Conservation (phyloP, 2,797 vertebrate genomes). For the Hippopotamyrus pictus region DNA sequence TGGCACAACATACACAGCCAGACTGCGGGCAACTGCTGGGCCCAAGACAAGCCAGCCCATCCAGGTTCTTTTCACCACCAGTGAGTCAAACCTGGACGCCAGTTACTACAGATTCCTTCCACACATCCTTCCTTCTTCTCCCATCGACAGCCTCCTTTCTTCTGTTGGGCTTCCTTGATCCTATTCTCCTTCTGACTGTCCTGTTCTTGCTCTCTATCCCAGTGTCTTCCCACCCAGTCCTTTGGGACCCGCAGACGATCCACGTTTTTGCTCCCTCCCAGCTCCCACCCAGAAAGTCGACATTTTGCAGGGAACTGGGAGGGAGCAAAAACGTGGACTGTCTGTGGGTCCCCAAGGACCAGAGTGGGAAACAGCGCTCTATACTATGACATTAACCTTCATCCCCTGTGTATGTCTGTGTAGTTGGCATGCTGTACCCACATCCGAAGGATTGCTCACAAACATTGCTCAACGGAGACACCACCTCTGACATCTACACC, state of each 20-base stretch:
- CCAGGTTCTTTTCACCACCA: constrained; percentile 71
- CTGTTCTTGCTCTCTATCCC: not conserved
- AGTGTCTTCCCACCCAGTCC: not conserved
- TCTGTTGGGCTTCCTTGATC: not conserved
- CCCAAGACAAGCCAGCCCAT: constrained; percentile 64
- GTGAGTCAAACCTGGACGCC: constrained; percentile 53
- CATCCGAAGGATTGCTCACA: constrained; percentile 82
- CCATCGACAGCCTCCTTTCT: not conserved
- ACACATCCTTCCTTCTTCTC: not conserved
- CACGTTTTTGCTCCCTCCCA: not conserved
- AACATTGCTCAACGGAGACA: constrained; percentile 80
- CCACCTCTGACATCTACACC: constrained; percentile 73
- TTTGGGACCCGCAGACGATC: not conserved
- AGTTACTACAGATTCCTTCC: not conserved
- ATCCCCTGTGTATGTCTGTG: constrained; percentile 21
- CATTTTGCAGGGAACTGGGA: not conserved
- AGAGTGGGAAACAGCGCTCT: not conserved
- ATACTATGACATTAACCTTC: constrained; percentile 10
- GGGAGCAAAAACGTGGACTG: not conserved
- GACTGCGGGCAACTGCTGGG: constrained; percentile 67
- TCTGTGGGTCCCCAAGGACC: not conserved
- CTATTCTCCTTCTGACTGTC: not conserved
- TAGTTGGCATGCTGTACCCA: constrained; percentile 72
- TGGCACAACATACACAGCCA: constrained; percentile 71
- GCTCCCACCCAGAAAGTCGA: not conserved